A percentile compares a stretch with the other conserved stretches of the same genome.
phyloP scores from a whole-genome alignment of 2,113 vertebrate genomes.

The Myrmecophaga tridactyla region DNA sequence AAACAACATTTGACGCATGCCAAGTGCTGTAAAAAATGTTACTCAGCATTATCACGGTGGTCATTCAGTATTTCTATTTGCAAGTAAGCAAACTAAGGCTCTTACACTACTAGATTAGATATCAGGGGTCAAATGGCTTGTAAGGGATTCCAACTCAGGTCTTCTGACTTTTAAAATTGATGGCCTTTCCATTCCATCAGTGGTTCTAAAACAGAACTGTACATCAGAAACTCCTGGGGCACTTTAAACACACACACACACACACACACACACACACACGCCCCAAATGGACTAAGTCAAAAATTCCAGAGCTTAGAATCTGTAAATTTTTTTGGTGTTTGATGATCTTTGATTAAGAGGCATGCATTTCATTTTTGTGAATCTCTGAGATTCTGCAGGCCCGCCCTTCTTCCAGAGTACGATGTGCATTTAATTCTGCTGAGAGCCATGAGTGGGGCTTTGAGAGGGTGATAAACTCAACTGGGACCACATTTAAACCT shows the following conservation, averaged over 20 bases:
- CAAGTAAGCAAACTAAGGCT: background rate
- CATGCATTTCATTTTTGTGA: background rate
- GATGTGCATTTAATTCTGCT: background rate
- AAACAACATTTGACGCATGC: background rate
- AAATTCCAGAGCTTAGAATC: background rate
- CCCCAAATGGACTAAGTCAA: background rate
- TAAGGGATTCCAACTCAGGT: background rate
- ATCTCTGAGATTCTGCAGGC: background rate
- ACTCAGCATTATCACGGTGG: background rate
- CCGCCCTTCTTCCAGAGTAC: background rate
- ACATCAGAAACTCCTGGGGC: background rate
- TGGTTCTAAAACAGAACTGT: background rate
- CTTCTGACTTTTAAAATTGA: background rate
- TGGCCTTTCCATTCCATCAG: background rate
- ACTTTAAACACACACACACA: slow-evolving; percentile 7
- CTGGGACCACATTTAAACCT: background rate
- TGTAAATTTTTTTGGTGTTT: background rate
- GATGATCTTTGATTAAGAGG: slow-evolving; percentile 9
- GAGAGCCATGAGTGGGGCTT: background rate
- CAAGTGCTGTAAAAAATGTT: background rate
- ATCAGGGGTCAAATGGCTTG: background rate
- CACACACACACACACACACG: background rate
- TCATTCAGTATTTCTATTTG: background rate
- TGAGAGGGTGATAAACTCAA: background rate
- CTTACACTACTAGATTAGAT: background rate